Evolutionary conservation across 2,797 vertebrate genomes (phyloP).

Genomic region (Platalea minor): DNA sequence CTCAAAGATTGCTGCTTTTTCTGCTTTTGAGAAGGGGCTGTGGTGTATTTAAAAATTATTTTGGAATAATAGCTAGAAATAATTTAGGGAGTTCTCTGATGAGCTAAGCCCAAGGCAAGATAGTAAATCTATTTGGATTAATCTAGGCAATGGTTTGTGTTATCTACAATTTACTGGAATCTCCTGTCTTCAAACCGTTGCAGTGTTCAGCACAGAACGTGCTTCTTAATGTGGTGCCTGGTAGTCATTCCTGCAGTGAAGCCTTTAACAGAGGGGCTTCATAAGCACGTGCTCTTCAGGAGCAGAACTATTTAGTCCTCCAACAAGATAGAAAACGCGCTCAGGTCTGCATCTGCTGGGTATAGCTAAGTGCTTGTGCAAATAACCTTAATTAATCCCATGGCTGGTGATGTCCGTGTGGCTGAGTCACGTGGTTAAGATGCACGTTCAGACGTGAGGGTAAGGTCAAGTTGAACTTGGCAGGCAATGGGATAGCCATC

Average conservation of each 20-base stretch:
- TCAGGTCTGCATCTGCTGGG: neutral
- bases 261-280: neutral
- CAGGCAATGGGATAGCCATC: neutral
- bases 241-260: neutral
- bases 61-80: neutral
- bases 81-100: neutral
- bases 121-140: neutral
- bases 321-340: neutral
- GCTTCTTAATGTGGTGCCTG: neutral
- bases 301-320: neutral
- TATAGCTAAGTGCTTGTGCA: neutral
- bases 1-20: neutral
- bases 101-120: neutral
- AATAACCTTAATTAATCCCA: neutral
- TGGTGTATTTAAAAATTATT: neutral
- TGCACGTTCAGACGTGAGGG: accelerated
- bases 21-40: neutral
- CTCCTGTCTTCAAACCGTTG: neutral
- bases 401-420: neutral
- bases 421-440: neutral
- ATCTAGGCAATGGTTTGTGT: neutral
- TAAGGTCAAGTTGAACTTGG: neutral
- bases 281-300: accelerated
- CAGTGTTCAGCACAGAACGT: accelerated
- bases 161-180: neutral